These are phyloP conservation scores for Diglossa cyanea DNA, from an alignment of 2,797 vertebrate genomes.

Conservation along the genomic window DNA sequence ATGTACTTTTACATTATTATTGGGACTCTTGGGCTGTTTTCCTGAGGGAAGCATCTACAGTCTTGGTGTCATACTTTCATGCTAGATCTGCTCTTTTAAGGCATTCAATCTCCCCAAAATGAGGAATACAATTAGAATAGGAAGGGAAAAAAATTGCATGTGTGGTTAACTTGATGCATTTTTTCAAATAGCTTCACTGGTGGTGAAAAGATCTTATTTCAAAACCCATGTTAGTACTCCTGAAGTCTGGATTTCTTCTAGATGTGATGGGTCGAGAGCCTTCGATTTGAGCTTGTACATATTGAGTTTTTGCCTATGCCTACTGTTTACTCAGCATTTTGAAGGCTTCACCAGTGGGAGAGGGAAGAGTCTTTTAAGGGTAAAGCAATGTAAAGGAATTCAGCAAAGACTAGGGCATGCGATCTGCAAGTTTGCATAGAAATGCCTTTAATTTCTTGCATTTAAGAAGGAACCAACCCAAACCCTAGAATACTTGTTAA, in stretches of 20 bases:
- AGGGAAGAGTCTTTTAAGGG: background rate
- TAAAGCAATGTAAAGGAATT: background rate
- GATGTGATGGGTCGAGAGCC: background rate
- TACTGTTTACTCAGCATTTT: background rate
- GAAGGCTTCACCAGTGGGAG: rapidly evolving
- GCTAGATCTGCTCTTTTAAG: background rate
- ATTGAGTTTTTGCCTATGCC: background rate
- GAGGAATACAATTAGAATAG: background rate
- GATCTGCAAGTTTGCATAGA: background rate
- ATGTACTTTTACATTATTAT: background rate
- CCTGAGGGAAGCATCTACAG: background rate
- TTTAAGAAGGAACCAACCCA: background rate
- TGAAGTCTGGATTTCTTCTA: background rate
- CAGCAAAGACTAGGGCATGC: rapidly evolving
- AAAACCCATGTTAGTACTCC: background rate
- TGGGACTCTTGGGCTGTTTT: background rate
- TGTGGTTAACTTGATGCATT: background rate
- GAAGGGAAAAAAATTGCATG: background rate
- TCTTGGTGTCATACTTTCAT: background rate
- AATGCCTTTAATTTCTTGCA: background rate
- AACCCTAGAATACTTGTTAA: background rate
- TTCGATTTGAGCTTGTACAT: background rate
- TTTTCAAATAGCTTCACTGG: background rate
- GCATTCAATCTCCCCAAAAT: background rate
- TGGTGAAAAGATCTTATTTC: background rate